These are phyloP conservation scores for Euplexia lucipara DNA, from an alignment of 2,888 invertebrate genomes.

Conservation along the genomic window DNA sequence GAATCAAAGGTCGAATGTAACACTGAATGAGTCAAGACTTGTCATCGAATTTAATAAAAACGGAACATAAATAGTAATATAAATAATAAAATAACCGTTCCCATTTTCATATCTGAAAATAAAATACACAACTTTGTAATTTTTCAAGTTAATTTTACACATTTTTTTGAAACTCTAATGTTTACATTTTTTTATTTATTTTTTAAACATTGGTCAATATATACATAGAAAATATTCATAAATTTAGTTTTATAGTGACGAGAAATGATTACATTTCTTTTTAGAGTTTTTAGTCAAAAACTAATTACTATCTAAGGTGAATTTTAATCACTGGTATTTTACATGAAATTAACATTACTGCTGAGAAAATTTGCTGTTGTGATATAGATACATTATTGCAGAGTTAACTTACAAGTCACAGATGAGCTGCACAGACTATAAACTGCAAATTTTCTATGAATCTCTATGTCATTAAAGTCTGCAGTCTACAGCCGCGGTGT, in stretches of 20 bases:
- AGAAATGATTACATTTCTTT: slow-evolving; percentile 33
- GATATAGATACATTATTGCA: slow-evolving; percentile 26
- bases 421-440: no score
- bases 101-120: slow-evolving; percentile 36
- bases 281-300: slow-evolving; percentile 23
- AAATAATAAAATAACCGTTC: slow-evolving; percentile 20
- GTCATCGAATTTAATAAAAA: slow-evolving; percentile 20
- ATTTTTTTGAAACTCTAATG: slow-evolving; percentile 16
- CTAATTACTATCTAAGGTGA: slow-evolving; percentile 38
- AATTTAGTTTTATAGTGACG: slow-evolving; percentile 36
- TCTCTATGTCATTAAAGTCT: no score
- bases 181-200: slow-evolving; percentile 15
- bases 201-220: slow-evolving; percentile 54
- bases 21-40: slow-evolving; percentile 32
- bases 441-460: no score
- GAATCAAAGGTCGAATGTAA: slow-evolving; percentile 1
- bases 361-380: slow-evolving; percentile 5
- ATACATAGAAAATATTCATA: slow-evolving; percentile 53
- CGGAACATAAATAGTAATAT: slow-evolving; percentile 22
- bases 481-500: no score
- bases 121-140: slow-evolving; percentile 30
- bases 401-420: slow-evolving; percentile 12
- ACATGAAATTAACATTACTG: slow-evolving; percentile 14
- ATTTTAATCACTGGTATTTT: slow-evolving; percentile 23
- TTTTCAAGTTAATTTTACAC: slow-evolving; percentile 24